A percentile compares a stretch with the other conserved stretches of the same genome.
Conservation (phyloP, 2,113 vertebrate genomes). For the Phylloscopus trochilus region DNA sequence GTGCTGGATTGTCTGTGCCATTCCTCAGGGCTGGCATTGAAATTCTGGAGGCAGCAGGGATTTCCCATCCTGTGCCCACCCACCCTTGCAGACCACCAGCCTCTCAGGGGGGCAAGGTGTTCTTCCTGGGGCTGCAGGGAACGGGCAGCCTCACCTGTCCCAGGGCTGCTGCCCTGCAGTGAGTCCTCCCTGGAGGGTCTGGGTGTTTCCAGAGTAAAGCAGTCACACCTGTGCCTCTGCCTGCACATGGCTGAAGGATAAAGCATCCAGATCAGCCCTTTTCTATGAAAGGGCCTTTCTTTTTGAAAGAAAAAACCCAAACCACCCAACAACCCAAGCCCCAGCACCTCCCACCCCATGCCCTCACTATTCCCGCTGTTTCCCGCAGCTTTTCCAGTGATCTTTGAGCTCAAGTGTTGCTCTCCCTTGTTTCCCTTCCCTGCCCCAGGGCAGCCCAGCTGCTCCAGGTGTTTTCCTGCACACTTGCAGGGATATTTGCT, state of each 20-base stretch:
- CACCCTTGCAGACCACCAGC: neutral
- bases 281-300: neutral
- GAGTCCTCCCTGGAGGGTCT: neutral
- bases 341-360: fast-evolving
- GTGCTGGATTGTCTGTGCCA: fast-evolving
- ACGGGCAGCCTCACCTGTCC: neutral
- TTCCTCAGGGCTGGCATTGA: neutral
- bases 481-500: fast-evolving
- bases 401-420: neutral
- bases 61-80: neutral
- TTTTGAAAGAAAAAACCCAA: neutral
- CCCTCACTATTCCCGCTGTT: neutral
- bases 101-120: fast-evolving
- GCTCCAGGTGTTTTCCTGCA: neutral
- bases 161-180: fast-evolving
- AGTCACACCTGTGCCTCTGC: neutral
- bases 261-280: neutral
- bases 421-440: too few relatives aligned
- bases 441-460: neutral
- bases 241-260: neutral
- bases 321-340: neutral
- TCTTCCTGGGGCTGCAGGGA: neutral
- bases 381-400: neutral
- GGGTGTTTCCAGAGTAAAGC: neutral
- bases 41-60: neutral